Evolutionary conservation across 2,797 vertebrate genomes (phyloP).

Genomic region (Ibycter americanus): DNA sequence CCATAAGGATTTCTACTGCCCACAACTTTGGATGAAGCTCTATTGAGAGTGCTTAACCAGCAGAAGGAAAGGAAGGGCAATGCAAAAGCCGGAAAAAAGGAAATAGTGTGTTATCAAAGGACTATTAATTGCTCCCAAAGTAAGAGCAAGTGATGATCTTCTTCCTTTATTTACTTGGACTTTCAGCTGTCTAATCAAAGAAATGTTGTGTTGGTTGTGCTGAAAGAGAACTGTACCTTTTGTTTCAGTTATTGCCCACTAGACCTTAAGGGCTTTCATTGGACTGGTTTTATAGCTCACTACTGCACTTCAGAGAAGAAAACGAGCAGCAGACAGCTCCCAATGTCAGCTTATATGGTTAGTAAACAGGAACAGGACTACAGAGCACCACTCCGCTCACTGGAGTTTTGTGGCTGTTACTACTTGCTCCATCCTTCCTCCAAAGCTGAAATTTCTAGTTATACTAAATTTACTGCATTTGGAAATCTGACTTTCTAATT

Average conservation of each 20-base stretch:
- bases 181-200: slow-evolving; percentile 62
- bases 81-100: slow-evolving; percentile 61
- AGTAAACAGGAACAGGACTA: background rate
- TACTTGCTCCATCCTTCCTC: background rate
- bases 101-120: slow-evolving; percentile 70
- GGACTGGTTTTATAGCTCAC: slow-evolving; percentile 48
- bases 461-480: background rate
- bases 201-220: slow-evolving; percentile 31
- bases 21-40: background rate
- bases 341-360: background rate
- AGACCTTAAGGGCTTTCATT: slow-evolving; percentile 50
- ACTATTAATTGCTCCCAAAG: slow-evolving; percentile 72
- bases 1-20: background rate
- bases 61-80: slow-evolving; percentile 51
- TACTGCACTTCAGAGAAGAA: slow-evolving; percentile 17
- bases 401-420: background rate
- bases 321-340: background rate
- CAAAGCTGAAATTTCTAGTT: background rate
- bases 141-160: slow-evolving; percentile 60
- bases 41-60: slow-evolving; percentile 39
- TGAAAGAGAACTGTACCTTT: slow-evolving; percentile 56
- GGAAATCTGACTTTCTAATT: background rate
- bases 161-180: slow-evolving; percentile 66
- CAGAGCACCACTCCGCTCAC: background rate
- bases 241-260: slow-evolving; percentile 65